Base-by-base conservation (phyloP, 2,113 vertebrate genomes). In the Tylochromis polylepis region DNA sequence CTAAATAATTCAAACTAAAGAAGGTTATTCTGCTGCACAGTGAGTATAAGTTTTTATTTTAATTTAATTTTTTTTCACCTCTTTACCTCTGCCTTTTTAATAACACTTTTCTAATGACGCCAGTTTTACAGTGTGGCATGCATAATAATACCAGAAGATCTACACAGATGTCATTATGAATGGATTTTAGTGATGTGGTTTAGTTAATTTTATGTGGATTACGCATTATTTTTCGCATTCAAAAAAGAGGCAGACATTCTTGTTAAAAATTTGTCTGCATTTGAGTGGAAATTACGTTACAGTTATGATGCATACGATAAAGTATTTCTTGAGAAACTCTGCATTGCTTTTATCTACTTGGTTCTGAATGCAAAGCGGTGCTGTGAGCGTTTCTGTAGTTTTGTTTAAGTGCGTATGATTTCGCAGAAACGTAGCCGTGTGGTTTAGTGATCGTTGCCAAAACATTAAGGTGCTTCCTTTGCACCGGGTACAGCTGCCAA, bases 391-490 rank as follows among this genome's bases (percentile, higher is more conserved):
- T 87, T 91, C 82, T 86, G 82, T 81, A 81, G 56, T 80, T 89
- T 81, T 58, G 55, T 46, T 82, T 31, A 60, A 87, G 83, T 82
- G 81, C 58, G 79, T 83, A 89, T 77, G 22, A 85, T 91, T 95
- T 93, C 86, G 60, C 84, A 95, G 89, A 95, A 95, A 86, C 29
- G 8, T 46, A 75, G 82, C 86, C 77, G 83, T 94, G 95, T 93
- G 95, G 92, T 81, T 94, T 81, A 91, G 85, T 16, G 95, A 96
- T 90, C 22, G 2, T 75, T 89, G 94, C 94, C 95, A 93, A 96
- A 91, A 92, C 95, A 93, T 89, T 22, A 62, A 82, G 77, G 49
- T 46, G 90, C 90, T 96, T 96, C 94, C 95, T 96, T 92, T 95
- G 85, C 83, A 93, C 85, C 24, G 6, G 6, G 83, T 85, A 58